phyloP scores from a whole-genome alignment of 2,888 invertebrate genomes.

The Chymomyza fuscimana region DNA sequence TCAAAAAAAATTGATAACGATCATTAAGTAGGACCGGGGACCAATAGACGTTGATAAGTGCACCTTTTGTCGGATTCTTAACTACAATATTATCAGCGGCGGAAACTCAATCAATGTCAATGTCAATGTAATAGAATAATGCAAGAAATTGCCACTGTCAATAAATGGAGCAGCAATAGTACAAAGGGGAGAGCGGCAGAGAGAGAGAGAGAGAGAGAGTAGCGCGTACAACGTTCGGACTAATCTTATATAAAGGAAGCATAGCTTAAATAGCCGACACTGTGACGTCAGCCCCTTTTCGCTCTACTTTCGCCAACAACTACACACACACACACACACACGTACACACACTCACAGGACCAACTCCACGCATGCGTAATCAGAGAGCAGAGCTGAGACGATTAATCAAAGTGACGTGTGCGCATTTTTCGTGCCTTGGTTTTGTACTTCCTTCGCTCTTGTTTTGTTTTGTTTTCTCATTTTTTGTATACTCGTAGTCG shows the following conservation, averaged over 20 bases:
- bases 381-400: conserved; percentile 40
- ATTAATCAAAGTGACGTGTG: conserved; percentile 72
- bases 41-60: background rate
- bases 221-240: background rate
- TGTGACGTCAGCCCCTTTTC: background rate
- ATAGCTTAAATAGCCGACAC: background rate
- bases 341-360: background rate
- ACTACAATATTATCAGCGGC: background rate
- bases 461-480: background rate
- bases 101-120: conserved; percentile 65
- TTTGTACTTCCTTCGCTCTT: conserved; percentile 9
- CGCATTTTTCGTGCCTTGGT: conserved; percentile 48
- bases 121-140: conserved; percentile 20
- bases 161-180: conserved; percentile 53
- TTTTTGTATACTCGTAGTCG: background rate
- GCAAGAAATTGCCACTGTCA: conserved; percentile 60
- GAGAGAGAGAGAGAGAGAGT: background rate
- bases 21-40: background rate
- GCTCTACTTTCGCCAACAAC: background rate
- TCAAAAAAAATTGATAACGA: background rate
- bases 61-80: background rate
- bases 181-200: background rate
- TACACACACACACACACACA: too few species aligned
- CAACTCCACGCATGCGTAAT: background rate
- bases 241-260: background rate